Base-by-base conservation (phyloP, 1,140 invertebrate species). In the Drosophila leontia region DNA sequence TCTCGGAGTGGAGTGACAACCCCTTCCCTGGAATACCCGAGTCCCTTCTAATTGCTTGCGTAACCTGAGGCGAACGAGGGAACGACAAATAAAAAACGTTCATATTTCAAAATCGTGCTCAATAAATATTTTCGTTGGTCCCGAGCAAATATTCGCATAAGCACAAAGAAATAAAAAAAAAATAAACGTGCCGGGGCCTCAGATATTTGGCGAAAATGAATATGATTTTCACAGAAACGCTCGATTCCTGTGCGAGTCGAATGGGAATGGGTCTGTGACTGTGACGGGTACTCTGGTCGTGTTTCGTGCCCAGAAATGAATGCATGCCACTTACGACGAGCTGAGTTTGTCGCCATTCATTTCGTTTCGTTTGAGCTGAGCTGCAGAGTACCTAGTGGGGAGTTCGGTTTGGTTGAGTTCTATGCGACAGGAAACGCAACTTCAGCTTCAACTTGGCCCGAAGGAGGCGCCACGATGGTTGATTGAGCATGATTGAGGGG, bases 21-120 rank as follows among this genome's bases (percentile, higher is more conserved):
- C 83, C 82, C 67, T 53, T 67, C 17, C 45, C 63, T 13, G 13
- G 29, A 4, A 53, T 50, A 29, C 26, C 45, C 26, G n/a, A 78
- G 76, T 83, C 80, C 72, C 84, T 84, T 83, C 84, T 87, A 87
- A 87, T 87, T 87, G 83, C 84, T 87, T 88, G 84, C 84, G 83
- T 87, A 87, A 87, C 83, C 77, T 64, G 84, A 88, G 75, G 80
- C 83, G 60, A 51, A 51, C 77, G 56, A 48, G 64, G 70, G 57
- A 23, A 41, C 42, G 53, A 15, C 45, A 44, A 62, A 56, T 79
- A 64, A 63, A 70, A 80, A 80, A 59, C 79, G 77, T 88, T 88
- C 83, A 88, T 87, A 87, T 88, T 87, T 87, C 77, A 84, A 84
- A 87, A 84, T 87, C 84, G 84, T 87, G 85, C 85, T 87, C 84